Evolutionary conservation across 2,888 invertebrate genomes (phyloP), one percentile per base, ranked within the genome.

Genomic region (Endomychus coccineus): DNA sequence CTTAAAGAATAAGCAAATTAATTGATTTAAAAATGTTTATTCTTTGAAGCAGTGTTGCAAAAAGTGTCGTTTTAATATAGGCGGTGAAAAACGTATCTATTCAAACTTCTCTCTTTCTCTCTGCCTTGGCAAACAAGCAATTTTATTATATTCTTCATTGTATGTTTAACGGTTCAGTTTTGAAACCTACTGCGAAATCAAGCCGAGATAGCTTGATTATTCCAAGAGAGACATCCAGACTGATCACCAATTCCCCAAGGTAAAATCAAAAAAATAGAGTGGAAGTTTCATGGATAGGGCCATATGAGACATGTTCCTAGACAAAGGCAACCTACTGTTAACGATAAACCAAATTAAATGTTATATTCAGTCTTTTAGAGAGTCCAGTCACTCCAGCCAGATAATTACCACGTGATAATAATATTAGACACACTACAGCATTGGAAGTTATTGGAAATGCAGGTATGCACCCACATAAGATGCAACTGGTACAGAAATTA

Each of bases 261-360:
- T n/a, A 40, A 36, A 27, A 31, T 40, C 10, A 37, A 33, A 13
- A 40, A 37, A 37, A 32, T 37, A 24, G 36, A 40, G 22, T 29
- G 30, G 17, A 35, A 30, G 14, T 40, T 32, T 37, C 29, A 16
- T 5, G 13, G 30, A 17, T 15, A 24, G 24, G 34, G 38, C 14
- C 29, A 29, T 39, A 38, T 38, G 23, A 16, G 19, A 15, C 21
- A 25, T n/a, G 21, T 19, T 6, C 9, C 27, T 7, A 38, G 13
- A 38, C 12, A 17, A 38, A 27, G 19, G 28, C 15, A 32, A 17
- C 16, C 31, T 22, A 9, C 19, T 16, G 15, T 33, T 9, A 15
- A 25, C 16, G 25, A 39, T 12, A 27, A 39, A 23, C 23, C 24
- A n/a, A 40, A 28, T 21, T 7, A 34, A n/a, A 19, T 34, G 15